Conservation (phyloP, 2,113 vertebrate species). For the Arizona elegans region DNA sequence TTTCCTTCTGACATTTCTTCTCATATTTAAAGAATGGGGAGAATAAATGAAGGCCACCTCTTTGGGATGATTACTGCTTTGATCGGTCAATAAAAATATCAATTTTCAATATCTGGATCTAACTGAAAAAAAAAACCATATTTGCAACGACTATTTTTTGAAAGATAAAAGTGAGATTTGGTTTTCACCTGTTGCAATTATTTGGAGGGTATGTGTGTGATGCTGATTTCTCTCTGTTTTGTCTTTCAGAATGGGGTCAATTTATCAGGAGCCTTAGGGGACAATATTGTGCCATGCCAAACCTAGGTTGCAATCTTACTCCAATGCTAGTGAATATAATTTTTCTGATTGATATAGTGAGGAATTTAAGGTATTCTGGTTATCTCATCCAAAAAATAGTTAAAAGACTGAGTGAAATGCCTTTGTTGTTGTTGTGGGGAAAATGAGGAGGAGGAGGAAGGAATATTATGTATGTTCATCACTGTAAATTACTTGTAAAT, state of each 20-base stretch:
- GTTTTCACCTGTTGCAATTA: not conserved
- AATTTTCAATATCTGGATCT: not conserved
- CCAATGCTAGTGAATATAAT: not conserved
- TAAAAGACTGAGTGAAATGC: slow-evolving; percentile 55
- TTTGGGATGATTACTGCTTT: not conserved
- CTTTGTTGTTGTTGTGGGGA: not conserved
- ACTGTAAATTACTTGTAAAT: not conserved
- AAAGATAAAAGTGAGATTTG: not conserved
- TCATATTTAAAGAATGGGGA: not conserved
- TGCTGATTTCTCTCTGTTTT: not conserved
- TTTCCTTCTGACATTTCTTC: not conserved
- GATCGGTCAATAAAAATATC: not conserved
- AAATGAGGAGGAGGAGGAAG: not conserved
- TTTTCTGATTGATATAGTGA: not conserved
- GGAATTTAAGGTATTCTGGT: not conserved
- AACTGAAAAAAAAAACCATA: not conserved
- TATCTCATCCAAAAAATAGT: not conserved
- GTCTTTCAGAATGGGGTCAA: not conserved
- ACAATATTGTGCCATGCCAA: not conserved
- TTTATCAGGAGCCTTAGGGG: not conserved
- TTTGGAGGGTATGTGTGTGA: not conserved
- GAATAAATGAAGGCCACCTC: not conserved
- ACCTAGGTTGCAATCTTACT: not conserved
- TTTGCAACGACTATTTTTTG: not conserved
- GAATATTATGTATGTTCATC: not conserved